phyloP scores from a whole-genome alignment of 1,140 invertebrate genomes.

The Pachypeltis micranthus region DNA sequence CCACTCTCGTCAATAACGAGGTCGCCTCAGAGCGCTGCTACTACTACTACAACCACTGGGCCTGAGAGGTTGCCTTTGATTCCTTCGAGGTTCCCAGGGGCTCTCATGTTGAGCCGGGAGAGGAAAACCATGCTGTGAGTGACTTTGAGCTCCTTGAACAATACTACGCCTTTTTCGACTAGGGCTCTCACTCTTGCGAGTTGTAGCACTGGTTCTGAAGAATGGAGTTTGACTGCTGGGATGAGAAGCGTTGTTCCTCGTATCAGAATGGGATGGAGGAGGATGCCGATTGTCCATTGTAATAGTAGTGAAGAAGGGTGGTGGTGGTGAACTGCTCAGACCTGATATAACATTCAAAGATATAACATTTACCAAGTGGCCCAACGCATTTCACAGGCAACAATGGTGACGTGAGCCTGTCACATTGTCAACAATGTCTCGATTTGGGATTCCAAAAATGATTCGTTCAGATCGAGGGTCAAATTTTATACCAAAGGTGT shows the following conservation, averaged over 20 bases:
- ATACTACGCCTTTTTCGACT: slow-evolving; percentile 58
- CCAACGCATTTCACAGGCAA: no score
- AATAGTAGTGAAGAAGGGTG: not conserved
- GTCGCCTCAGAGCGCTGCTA: slow-evolving; percentile 37
- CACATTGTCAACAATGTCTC: no score
- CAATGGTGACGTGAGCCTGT: no score
- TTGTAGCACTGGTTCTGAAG: not conserved
- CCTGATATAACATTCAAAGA: no score
- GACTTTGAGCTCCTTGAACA: slow-evolving; percentile 38
- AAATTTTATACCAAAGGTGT: no score
- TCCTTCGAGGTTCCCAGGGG: slow-evolving; percentile 21
- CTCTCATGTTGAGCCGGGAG: slow-evolving; percentile 26
- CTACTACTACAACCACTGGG: slow-evolving; percentile 17
- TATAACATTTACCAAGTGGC: no score
- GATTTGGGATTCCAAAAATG: no score
- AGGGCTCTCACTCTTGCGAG: slow-evolving; percentile 49
- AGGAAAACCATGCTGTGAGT: slow-evolving; percentile 32
- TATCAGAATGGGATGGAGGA: not conserved
- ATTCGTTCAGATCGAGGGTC: no score
- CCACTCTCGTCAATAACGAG: slow-evolving; percentile 37
- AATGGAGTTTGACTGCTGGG: not conserved
- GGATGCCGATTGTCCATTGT: not conserved
- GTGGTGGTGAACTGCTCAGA: not conserved
- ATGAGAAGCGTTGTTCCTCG: slow-evolving; percentile 1
- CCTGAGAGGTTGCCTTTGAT: slow-evolving; percentile 16